Percentiles rank a stretch among this genome's conserved stretches.
Evolutionary conservation across 2,113 vertebrate species (phyloP).

Genomic region (Pao palembangensis): DNA sequence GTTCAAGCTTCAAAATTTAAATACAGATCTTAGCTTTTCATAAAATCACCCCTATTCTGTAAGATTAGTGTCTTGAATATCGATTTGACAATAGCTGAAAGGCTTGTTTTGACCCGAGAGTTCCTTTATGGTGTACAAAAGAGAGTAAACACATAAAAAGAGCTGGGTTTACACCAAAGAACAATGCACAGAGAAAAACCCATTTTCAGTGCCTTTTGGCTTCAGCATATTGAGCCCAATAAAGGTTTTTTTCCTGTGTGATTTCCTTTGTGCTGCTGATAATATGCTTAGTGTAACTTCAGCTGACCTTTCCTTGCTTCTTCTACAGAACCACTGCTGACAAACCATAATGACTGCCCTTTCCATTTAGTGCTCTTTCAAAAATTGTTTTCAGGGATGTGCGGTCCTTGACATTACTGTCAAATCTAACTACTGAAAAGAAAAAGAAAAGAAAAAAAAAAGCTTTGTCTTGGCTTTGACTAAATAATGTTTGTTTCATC

Average conservation of each 20-base stretch:
- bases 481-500: not conserved
- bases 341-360: conserved; percentile 32
- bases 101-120: not conserved
- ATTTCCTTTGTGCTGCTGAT: conserved; percentile 5
- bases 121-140: not conserved
- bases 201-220: conserved; percentile 10
- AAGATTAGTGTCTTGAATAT: not conserved
- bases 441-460: not conserved
- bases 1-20: not conserved
- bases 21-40: not conserved
- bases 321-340: conserved; percentile 22
- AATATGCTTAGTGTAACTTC: conserved; percentile 13
- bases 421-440: not conserved
- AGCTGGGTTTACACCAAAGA: not conserved
- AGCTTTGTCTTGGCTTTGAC: not conserved
- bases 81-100: not conserved
- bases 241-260: conserved; percentile 1
- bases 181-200: not conserved
- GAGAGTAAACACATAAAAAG: conserved; percentile 3
- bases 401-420: conserved; percentile 1
- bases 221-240: conserved; percentile 1
- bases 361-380: conserved; percentile 13
- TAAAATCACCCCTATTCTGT: not conserved
- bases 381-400: conserved; percentile 31
- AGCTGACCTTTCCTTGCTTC: conserved; percentile 19